phyloP scores from a whole-genome alignment of 2,888 invertebrate species.

The Leucoptera coffeella region DNA sequence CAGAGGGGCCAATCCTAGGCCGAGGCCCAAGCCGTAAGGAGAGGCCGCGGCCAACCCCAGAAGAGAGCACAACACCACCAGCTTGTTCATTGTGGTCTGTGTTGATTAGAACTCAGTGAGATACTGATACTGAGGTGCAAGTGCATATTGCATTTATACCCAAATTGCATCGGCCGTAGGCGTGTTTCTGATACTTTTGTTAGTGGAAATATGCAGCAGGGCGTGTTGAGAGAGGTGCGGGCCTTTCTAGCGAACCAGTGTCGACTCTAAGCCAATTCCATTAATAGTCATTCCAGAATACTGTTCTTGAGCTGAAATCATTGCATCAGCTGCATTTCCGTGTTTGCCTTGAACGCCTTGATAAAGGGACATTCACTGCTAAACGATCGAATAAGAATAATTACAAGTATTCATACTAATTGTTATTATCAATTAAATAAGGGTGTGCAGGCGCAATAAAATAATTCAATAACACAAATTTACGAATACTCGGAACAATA shows the following conservation, averaged over 20 bases:
- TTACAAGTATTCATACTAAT: too few species aligned
- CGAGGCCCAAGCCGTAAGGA: constrained; percentile 16
- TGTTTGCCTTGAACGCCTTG: constrained; percentile 33
- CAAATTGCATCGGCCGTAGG: too few species aligned
- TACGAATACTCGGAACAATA: too few species aligned
- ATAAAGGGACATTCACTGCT: constrained; percentile 25
- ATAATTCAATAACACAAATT: too few species aligned
- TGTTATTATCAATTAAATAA: too few species aligned
- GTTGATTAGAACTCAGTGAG: constrained; percentile 27
- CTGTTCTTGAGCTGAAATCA: not conserved
- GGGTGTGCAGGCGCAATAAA: too few species aligned
- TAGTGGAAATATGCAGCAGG: constrained; percentile 21
- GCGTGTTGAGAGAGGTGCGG: constrained; percentile 27
- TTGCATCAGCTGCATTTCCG: constrained; percentile 11
- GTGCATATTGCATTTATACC: constrained; percentile 29
- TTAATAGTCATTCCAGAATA: constrained; percentile 11
- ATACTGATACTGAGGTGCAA: constrained; percentile 23
- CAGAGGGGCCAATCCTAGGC: constrained; percentile 9
- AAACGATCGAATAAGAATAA: constrained; percentile 1
- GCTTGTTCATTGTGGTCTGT: constrained; percentile 51
- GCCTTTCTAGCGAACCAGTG: constrained; percentile 9
- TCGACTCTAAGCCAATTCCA: constrained; percentile 13
- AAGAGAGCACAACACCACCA: constrained; percentile 60
- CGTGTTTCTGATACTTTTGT: constrained; percentile 36
- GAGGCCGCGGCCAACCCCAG: constrained; percentile 51